Conservation (phyloP, 2,888 invertebrate species). For the Chouioia cunea region DNA sequence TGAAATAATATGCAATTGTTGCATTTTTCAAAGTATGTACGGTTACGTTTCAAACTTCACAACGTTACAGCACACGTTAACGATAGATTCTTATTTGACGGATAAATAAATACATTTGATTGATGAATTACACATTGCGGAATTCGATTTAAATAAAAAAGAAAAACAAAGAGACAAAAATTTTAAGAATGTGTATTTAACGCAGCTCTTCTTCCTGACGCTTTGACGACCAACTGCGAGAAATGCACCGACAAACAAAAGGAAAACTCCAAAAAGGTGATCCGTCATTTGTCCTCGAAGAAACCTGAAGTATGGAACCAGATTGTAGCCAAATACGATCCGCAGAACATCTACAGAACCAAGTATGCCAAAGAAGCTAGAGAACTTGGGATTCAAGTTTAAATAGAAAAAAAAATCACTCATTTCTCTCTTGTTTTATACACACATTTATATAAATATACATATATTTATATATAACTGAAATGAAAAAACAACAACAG, state of each 20-base stretch:
- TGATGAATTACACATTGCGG: too few relatives aligned
- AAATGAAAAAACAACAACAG: too few relatives aligned
- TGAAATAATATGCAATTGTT: too few relatives aligned
- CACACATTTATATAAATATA: too few relatives aligned
- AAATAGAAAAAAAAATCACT: slow-evolving; percentile 35
- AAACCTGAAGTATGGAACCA: slow-evolving; percentile 74
- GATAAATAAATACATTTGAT: too few relatives aligned
- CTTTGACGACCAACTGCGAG: slow-evolving; percentile 75
- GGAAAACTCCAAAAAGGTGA: slow-evolving; percentile 75
- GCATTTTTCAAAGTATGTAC: too few relatives aligned
- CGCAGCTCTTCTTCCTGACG: slow-evolving; percentile 78
- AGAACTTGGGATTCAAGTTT: slow-evolving; percentile 59
- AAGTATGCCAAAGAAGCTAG: slow-evolving; percentile 74
- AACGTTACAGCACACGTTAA: too few relatives aligned
- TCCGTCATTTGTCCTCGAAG: slow-evolving; percentile 74
- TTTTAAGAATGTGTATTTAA: neutral
- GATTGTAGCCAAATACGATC: slow-evolving; percentile 78
- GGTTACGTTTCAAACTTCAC: too few relatives aligned
- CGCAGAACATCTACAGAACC: slow-evolving; percentile 75
- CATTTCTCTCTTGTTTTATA: neutral
- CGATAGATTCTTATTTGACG: too few relatives aligned
- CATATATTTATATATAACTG: too few relatives aligned
- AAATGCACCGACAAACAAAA: slow-evolving; percentile 79
- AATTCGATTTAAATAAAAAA: too few relatives aligned
- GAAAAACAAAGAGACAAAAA: too few relatives aligned